phyloP scores from a whole-genome alignment of 2,113 vertebrate genomes.

The Gopherus flavomarginatus region DNA sequence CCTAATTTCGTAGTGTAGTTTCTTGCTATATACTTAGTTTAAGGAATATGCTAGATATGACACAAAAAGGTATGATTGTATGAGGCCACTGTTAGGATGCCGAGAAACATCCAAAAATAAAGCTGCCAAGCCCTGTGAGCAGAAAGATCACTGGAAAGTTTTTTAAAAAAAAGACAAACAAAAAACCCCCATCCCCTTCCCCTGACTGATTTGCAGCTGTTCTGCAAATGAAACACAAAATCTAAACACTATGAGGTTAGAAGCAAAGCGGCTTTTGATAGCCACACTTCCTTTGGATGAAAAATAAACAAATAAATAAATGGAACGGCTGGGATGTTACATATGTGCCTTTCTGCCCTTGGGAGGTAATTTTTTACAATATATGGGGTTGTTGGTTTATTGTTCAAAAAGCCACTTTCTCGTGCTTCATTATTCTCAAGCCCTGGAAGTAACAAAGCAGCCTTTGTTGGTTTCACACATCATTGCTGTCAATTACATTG shows the following conservation, averaged over 20 bases:
- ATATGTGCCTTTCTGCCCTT: not conserved
- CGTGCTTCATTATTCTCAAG: not conserved
- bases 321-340: not conserved
- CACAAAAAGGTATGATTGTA: not conserved
- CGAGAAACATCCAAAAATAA: not conserved
- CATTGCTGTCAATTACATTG: not conserved
- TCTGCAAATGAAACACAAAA: not conserved
- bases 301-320: not conserved
- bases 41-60: not conserved
- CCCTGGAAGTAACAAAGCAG: not conserved
- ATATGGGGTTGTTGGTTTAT: not conserved
- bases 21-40: not conserved
- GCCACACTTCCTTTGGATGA: not conserved
- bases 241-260: not conserved
- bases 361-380: not conserved
- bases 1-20: no score
- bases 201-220: not conserved
- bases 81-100: not conserved
- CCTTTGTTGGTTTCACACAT: conserved; percentile 3
- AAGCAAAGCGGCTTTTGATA: not conserved
- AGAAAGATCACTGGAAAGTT: not conserved
- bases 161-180: not conserved
- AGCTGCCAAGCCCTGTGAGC: not conserved
- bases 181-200: not conserved
- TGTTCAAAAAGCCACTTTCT: not conserved